Evolutionary conservation across 2,797 vertebrate genomes (phyloP).

Genomic region (Sebastes minor): DNA sequence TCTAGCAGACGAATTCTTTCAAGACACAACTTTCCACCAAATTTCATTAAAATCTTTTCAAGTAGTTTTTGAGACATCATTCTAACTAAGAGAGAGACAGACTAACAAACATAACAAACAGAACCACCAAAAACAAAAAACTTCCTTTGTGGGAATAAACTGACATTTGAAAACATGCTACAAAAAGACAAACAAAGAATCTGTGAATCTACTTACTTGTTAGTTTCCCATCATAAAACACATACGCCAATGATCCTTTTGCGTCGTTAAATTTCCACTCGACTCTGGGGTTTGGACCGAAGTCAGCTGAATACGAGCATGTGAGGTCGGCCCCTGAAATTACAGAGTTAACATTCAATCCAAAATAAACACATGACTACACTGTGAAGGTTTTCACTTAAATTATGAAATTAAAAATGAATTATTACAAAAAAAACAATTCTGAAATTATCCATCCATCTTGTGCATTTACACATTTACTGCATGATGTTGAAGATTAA

Average conservation of each 20-base stretch:
- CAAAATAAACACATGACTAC: neutral
- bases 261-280: constrained; percentile 88
- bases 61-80: neutral
- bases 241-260: constrained; percentile 68
- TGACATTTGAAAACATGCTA: neutral
- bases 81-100: neutral
- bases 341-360: neutral
- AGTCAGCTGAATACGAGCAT: constrained; percentile 74
- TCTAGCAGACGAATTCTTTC: neutral
- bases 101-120: neutral
- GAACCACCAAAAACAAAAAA: too few relatives aligned
- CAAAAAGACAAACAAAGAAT: neutral
- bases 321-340: constrained; percentile 77
- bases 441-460: neutral
- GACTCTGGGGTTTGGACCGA: constrained; percentile 70
- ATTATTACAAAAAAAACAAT: neutral
- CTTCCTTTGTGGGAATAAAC: neutral
- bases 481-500: neutral
- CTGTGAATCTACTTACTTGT: constrained; percentile 75
- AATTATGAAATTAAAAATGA: neutral
- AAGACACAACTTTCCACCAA: neutral
- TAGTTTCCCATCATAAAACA: constrained; percentile 73
- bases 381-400: neutral
- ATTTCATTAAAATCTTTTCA: neutral
- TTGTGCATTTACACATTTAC: neutral